Conservation (phyloP, 2,797 vertebrate species). For the Bucorvus abyssinicus region DNA sequence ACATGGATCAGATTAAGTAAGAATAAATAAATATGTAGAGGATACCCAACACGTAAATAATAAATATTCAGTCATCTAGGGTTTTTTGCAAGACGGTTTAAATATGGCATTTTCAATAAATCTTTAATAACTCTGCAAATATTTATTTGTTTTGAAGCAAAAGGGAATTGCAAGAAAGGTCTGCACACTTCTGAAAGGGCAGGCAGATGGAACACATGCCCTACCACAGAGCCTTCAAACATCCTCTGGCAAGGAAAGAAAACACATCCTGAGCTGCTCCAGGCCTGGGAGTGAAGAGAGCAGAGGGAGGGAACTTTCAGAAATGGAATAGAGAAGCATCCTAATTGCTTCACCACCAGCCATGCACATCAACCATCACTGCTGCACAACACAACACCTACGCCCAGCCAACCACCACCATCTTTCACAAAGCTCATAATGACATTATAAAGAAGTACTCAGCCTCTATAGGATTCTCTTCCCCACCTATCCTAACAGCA, state of each 20-base stretch:
- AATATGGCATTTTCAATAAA: constrained; percentile 70
- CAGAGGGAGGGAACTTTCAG: background rate
- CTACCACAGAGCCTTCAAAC: background rate
- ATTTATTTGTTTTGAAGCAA: constrained; percentile 65
- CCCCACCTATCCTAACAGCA: background rate
- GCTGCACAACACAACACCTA: background rate
- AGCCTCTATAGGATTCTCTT: background rate
- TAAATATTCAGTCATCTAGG: constrained; percentile 75
- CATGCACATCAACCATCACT: background rate
- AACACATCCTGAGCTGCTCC: background rate
- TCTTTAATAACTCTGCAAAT: constrained; percentile 77
- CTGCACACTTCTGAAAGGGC: constrained; percentile 31
- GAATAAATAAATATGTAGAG: constrained; percentile 80
- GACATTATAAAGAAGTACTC: background rate
- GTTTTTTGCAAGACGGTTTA: constrained; percentile 68
- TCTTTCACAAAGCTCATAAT: background rate
- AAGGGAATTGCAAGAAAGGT: constrained; percentile 41
- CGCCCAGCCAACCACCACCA: background rate
- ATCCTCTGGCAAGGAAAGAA: constrained; percentile 18
- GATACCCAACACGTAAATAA: constrained; percentile 74
- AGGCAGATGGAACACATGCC: constrained; percentile 29
- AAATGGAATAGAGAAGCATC: background rate
- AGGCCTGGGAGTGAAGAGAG: background rate
- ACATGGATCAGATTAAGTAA: constrained; percentile 73
- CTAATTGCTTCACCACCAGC: background rate